Evolutionary conservation across 2,797 vertebrate genomes (phyloP), one percentile per base, ranked within the genome.

Genomic region (Iguana delicatissima): DNA sequence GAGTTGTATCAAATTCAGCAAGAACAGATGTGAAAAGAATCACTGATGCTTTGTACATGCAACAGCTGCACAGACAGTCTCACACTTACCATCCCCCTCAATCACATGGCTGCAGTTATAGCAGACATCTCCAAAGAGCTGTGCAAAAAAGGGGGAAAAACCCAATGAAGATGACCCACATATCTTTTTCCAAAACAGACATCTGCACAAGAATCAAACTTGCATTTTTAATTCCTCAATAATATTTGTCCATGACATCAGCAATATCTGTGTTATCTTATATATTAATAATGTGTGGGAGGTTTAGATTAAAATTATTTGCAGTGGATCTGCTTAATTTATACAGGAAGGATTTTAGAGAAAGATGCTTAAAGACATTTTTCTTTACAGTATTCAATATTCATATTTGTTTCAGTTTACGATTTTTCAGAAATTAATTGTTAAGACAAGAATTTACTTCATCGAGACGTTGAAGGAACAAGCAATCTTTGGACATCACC

Each of bases 111-210:
- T 97, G 96, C 97, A 98, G 95, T 96, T 97, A 93, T 97, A 98
- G 93, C 97, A 98, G 86, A 98, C 96, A 0, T 98, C 97, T 92
- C 97, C 97, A 73, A 97, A 98, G 91, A 98, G 97, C 97, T 98
- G 94, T 79, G 86, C 18, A 91, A 89, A 86, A 93, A 80, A 95
- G 87, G 35, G 57, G 93, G 84, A 94, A 84, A 93, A 94, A 89
- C 73, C 82, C 76, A 84, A 83, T 82, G 20, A 74, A 35, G 16
- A 22, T 50, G 10, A 22, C 26, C 8, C 12, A 0, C 72, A 77
- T 50, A 0, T 6, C 42, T 20, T 87, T 93, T 84, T 92, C 62
- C 91, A 94, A 91, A 86, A 74, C 50, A 89, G 59, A 86, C n/a
- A 81, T 83, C 67, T 92, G 76, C 55, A 10, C 72, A 73, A 90